Base-by-base conservation (phyloP, 2,797 vertebrate genomes). In the Thaleichthys pacificus region DNA sequence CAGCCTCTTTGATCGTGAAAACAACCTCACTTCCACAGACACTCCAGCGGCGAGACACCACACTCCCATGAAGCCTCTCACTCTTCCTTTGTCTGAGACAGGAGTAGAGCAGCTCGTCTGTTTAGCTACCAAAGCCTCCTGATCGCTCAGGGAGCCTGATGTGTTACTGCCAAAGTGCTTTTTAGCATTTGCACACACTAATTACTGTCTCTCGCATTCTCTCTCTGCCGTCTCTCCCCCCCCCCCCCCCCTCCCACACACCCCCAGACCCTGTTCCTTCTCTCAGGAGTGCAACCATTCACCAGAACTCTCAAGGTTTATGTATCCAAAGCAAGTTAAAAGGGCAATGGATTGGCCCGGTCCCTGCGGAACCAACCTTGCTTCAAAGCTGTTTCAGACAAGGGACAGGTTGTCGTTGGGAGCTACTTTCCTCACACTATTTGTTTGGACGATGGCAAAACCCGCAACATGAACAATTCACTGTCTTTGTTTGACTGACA, bases 341-440 rank as follows among this genome's bases (percentile, higher is more conserved):
- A 57, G 81, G 84, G 85, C 87, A 86, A 88, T 86, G 85, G 77
- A 74, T 77, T 67, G 80, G 71, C 17, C 35, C 81, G 77, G 86
- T 84, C 84, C 76, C 64, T 68, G 57, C 54, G 42, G 79, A 77
- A 82, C 81, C 58, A 60, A 65, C 9, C 19, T n/a, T 24, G 1
- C 5, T 73, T 70, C 26, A 70, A 75, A 70, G 75, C 22, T 67
- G 70, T 57, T 51, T 64, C 69, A 80, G 67, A 67, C 66, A 78
- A 54, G n/a, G 77, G 11, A 61, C 22, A 61, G 66, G 66, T 64
- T 35, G 66, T 68, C 12, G 68, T 64, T 73, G 74, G 77, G 57
- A 63, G 9, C 70, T 26, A 66, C 19, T 35, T 68, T 51, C 28
- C 19, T 73, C 54, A 12, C 30, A 47, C 61, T 2, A 12, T 28